Conservation (phyloP, 2,113 vertebrate genomes). For the Etheostoma spectabile region DNA sequence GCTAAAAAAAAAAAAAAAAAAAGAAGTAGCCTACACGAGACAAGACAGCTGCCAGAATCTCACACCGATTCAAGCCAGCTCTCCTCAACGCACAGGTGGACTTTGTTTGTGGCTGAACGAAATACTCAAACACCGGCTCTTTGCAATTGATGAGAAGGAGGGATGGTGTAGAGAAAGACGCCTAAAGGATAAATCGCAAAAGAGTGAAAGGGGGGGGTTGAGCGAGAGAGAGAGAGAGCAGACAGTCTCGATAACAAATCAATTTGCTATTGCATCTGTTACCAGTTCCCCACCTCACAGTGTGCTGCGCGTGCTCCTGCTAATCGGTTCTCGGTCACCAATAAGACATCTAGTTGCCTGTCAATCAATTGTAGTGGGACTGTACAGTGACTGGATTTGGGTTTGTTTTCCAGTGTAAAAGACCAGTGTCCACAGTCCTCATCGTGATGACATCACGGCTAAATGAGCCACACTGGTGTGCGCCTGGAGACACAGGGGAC, state of each 20-base stretch:
- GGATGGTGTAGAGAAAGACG: conserved; percentile 3
- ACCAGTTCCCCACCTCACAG: conserved; percentile 47
- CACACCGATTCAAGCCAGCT: conserved; percentile 3
- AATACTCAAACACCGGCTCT: conserved; percentile 4
- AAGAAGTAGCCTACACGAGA: conserved; percentile 33
- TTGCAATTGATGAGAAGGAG: neutral
- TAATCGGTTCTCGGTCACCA: conserved; percentile 41
- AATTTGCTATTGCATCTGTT: conserved; percentile 66
- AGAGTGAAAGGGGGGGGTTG: conserved; percentile 42
- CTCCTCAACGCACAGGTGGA: conserved; percentile 65
- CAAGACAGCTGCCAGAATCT: conserved; percentile 34
- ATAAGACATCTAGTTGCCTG: conserved; percentile 49
- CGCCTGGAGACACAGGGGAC: conserved; percentile 59
- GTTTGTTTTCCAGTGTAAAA: conserved; percentile 36
- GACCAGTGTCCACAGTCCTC: conserved; percentile 59
- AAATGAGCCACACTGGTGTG: conserved; percentile 68
- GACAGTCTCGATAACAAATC: conserved; percentile 75
- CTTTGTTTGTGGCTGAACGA: conserved; percentile 47
- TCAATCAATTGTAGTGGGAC: conserved; percentile 48
- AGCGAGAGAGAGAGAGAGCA: conserved; percentile 12
- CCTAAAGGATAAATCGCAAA: conserved; percentile 19
- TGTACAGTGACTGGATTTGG: conserved; percentile 26
- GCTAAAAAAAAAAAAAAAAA: neutral
- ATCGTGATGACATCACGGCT: conserved; percentile 74
- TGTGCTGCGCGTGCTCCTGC: conserved; percentile 29